Evolutionary conservation across 1,140 invertebrate genomes (phyloP).

Genomic region (Manduca sexta): DNA sequence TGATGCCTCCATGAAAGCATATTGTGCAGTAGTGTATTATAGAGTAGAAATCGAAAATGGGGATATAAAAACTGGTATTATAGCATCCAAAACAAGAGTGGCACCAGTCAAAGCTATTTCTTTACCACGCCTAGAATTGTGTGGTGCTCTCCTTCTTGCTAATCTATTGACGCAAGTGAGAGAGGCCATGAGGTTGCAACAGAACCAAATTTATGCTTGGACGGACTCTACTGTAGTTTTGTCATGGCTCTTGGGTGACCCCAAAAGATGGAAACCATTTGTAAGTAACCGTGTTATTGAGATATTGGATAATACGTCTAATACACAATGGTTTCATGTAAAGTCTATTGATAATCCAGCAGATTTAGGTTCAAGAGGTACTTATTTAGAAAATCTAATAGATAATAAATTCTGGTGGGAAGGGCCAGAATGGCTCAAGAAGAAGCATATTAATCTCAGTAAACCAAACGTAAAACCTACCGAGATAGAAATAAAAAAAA

Average conservation of each 20-base stretch:
- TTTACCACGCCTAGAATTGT: conserved; percentile 39
- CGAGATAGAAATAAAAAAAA: conserved; percentile 29
- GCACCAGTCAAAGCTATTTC: conserved; percentile 40
- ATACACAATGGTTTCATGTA: conserved; percentile 53
- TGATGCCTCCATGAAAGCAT: conserved; percentile 33
- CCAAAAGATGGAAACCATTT: conserved; percentile 39
- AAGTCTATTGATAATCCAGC: conserved; percentile 54
- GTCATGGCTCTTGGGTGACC: conserved; percentile 39
- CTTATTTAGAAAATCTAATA: conserved; percentile 18
- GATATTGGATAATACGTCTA: conserved; percentile 29
- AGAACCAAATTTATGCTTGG: conserved; percentile 38
- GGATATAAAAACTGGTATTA: conserved; percentile 7
- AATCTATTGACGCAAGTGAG: conserved; percentile 15
- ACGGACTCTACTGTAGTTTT: conserved; percentile 55
- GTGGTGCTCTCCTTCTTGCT: conserved; percentile 32
- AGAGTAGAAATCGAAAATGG: conserved; percentile 7
- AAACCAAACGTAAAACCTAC: conserved; percentile 19
- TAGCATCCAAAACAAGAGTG: conserved; percentile 29
- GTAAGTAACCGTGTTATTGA: conserved; percentile 49
- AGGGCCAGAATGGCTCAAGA: conserved; percentile 29
- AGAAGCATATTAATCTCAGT: background rate
- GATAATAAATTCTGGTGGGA: conserved; percentile 40
- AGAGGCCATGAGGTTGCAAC: conserved; percentile 22
- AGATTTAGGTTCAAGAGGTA: conserved; percentile 56
- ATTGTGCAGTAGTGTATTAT: conserved; percentile 33